phyloP scores from a whole-genome alignment of 2,797 vertebrate genomes.

The Scolopax rusticola region DNA sequence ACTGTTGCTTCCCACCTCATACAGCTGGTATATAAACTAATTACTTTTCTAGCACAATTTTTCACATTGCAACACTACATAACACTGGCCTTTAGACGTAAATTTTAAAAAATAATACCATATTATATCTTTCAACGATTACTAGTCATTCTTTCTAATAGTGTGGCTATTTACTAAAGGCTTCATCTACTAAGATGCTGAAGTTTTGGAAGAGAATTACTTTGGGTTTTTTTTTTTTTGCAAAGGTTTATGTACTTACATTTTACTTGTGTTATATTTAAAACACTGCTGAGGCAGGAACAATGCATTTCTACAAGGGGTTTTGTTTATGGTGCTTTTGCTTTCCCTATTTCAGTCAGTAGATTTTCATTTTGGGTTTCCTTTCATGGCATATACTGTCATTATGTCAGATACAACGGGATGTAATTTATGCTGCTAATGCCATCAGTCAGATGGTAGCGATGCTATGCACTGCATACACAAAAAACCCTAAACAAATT shows the following conservation, averaged over 20 bases:
- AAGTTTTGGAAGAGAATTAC: neutral
- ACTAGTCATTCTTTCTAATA: neutral
- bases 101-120: rapidly evolving
- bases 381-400: neutral
- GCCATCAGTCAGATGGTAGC: neutral
- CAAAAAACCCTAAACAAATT: neutral
- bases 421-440: neutral
- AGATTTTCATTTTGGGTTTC: neutral
- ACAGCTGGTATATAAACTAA: neutral
- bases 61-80: neutral
- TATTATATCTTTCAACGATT: neutral
- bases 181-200: neutral
- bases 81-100: neutral
- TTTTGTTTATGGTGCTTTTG: neutral
- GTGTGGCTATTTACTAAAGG: neutral
- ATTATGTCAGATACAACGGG: rapidly evolving
- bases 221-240: neutral
- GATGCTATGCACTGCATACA: no score
- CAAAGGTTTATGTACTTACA: neutral
- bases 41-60: neutral
- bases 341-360: neutral
- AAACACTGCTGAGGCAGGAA: no score
- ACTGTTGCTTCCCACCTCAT: neutral
- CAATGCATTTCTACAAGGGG: neutral
- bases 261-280: neutral